These are phyloP conservation scores for Misgurnus anguillicaudatus DNA, from an alignment of 2,113 vertebrate genomes.

Conservation along the genomic window DNA sequence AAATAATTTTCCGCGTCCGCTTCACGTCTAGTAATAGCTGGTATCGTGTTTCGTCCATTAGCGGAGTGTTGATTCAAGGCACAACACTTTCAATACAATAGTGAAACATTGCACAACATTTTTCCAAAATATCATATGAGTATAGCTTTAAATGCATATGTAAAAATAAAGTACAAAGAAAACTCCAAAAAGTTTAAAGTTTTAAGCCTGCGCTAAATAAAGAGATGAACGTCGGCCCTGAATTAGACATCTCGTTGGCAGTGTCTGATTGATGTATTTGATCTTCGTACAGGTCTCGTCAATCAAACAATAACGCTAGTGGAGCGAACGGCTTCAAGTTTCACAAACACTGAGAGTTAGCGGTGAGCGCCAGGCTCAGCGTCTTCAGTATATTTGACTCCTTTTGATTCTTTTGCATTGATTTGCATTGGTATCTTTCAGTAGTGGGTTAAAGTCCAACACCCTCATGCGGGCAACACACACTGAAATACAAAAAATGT, in stretches of 20 bases:
- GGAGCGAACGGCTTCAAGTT: constrained; percentile 74
- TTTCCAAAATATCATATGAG: constrained; percentile 8
- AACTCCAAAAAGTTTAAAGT: constrained; percentile 1
- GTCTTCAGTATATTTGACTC: constrained; percentile 74
- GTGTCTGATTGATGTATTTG: constrained; percentile 61
- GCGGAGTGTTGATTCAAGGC: constrained; percentile 21
- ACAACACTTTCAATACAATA: constrained; percentile 20
- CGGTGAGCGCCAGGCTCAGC: constrained; percentile 78
- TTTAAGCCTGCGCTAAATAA: constrained; percentile 23
- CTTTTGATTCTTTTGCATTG: constrained; percentile 86
- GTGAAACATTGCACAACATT: constrained; percentile 17
- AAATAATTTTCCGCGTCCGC: neutral
- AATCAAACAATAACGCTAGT: constrained; percentile 53
- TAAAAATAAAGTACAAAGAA: constrained; percentile 31
- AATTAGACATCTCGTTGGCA: constrained; percentile 62
- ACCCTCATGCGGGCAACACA: constrained; percentile 59
- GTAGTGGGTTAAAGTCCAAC: constrained; percentile 76
- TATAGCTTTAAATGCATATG: constrained; percentile 25
- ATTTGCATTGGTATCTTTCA: constrained; percentile 93
- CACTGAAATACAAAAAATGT: constrained; percentile 66
- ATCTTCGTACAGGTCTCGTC: constrained; percentile 31
- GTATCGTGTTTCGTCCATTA: neutral
- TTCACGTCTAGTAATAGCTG: constrained; percentile 14
- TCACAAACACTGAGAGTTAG: constrained; percentile 67
- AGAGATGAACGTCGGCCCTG: constrained; percentile 60